Conservation (phyloP, 53 echinoderm and acorn worm species). For the Astropecten irregularis region DNA sequence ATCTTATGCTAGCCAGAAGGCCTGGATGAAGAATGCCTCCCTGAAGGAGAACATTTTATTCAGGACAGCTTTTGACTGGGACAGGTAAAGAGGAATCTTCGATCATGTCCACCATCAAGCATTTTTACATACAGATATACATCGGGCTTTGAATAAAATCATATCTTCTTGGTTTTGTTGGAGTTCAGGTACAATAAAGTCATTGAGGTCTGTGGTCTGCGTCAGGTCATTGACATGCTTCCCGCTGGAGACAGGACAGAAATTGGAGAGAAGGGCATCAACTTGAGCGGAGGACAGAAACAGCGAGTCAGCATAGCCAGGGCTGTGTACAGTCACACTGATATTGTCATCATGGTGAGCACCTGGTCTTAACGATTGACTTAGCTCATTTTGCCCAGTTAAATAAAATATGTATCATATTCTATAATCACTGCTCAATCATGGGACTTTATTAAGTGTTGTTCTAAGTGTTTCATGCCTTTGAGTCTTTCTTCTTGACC, state of each 20-base stretch:
- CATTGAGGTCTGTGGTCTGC: constrained; percentile 37
- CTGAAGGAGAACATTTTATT: constrained; percentile 45
- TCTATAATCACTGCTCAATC: no score
- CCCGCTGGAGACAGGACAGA: constrained; percentile 56
- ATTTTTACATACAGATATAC: not conserved
- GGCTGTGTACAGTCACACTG: constrained; percentile 43
- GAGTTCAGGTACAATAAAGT: constrained; percentile 48
- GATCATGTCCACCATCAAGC: not conserved
- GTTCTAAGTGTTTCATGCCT: no score
- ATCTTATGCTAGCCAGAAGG: constrained; percentile 31
- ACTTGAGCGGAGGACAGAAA: constrained; percentile 62
- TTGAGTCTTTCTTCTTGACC: not conserved
- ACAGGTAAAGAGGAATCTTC: not conserved
- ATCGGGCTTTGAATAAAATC: not conserved
- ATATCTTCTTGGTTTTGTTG: not conserved
- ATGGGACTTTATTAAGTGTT: no score
- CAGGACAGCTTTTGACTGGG: not conserved
- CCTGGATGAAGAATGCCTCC: constrained; percentile 33
- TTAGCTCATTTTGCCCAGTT: no score
- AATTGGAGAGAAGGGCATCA: constrained; percentile 63
- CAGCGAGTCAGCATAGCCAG: constrained; percentile 59
- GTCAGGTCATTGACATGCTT: constrained; percentile 53
- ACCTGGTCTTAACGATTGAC: no score
- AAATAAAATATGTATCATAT: no score
- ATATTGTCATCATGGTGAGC: constrained; percentile 36